Evolutionary conservation across 1,140 invertebrate genomes (phyloP).

Genomic region (Bombus balteatus): DNA sequence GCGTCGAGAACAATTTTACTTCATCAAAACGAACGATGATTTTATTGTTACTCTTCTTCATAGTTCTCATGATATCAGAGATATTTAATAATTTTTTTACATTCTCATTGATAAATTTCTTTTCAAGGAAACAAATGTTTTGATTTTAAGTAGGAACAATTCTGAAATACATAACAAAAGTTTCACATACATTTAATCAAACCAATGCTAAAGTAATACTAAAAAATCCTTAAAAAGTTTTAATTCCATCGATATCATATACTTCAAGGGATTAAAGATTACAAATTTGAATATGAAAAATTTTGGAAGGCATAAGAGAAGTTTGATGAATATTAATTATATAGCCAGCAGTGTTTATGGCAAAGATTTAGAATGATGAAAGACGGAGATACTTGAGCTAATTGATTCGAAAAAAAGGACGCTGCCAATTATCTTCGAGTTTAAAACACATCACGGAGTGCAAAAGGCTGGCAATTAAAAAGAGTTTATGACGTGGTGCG

Average conservation of each 20-base stretch:
- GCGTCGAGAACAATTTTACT: background rate
- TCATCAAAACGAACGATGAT: no score
- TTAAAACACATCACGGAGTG: background rate
- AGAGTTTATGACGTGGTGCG: background rate
- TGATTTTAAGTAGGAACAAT: background rate
- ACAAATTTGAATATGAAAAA: background rate
- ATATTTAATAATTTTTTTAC: no score
- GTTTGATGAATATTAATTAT: background rate
- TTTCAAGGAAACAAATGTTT: background rate
- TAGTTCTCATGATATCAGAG: background rate
- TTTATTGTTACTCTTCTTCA: background rate
- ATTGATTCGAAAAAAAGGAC: background rate
- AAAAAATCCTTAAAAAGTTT: background rate
- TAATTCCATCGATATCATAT: background rate
- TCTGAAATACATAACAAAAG: background rate
- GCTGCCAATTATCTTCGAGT: constrained; percentile 4
- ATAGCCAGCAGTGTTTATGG: background rate
- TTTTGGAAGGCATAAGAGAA: background rate
- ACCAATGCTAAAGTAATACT: background rate
- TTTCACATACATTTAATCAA: background rate
- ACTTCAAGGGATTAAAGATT: background rate
- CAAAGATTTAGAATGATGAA: background rate
- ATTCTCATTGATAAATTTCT: background rate
- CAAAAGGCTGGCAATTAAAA: constrained; percentile 13
- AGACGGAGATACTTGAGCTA: background rate